These are phyloP conservation scores for Lepus oiostolus DNA, from an alignment of 2,797 vertebrate species.

Conservation along the genomic window DNA sequence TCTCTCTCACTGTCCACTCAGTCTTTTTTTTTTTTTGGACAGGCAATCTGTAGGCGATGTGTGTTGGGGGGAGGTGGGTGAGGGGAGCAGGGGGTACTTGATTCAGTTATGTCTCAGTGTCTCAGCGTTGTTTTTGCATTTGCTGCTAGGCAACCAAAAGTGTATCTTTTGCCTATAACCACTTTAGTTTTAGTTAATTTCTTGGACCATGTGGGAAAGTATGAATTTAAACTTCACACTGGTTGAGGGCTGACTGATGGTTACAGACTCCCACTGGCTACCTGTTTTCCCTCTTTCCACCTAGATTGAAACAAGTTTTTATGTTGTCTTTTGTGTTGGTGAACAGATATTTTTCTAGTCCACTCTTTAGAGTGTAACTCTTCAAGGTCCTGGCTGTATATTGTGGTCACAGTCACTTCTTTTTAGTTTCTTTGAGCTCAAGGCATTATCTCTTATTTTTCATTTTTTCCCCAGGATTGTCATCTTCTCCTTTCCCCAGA, in stretches of 20 bases:
- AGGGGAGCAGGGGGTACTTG: too few relatives aligned
- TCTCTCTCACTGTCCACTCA: too few relatives aligned
- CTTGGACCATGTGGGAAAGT: background rate
- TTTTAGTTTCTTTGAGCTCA: constrained; percentile 6
- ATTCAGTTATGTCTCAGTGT: background rate
- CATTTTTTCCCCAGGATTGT: too few relatives aligned
- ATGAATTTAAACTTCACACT: constrained; percentile 5
- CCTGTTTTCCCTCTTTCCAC: background rate
- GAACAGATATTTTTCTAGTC: background rate
- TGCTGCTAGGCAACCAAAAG: background rate
- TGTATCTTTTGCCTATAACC: constrained; percentile 8
- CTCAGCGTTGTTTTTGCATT: constrained; percentile 12
- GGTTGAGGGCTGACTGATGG: background rate
- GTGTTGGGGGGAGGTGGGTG: too few relatives aligned
- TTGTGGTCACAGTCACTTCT: background rate
- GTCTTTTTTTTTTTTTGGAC: too few relatives aligned
- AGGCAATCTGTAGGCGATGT: too few relatives aligned
- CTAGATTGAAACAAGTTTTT: constrained; percentile 8
- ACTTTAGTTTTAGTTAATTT: constrained; percentile 54
- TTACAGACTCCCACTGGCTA: background rate
- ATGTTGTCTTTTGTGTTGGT: constrained; percentile 21
- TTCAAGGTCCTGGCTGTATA: background rate
- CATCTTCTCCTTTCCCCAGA: background rate
- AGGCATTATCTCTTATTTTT: constrained; percentile 20
- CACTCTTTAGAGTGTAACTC: background rate